Percentiles rank a stretch among this genome's conserved stretches.
phyloP scores from a whole-genome alignment of 1,140 invertebrate species.

The Lysiphlebus fabarum region DNA sequence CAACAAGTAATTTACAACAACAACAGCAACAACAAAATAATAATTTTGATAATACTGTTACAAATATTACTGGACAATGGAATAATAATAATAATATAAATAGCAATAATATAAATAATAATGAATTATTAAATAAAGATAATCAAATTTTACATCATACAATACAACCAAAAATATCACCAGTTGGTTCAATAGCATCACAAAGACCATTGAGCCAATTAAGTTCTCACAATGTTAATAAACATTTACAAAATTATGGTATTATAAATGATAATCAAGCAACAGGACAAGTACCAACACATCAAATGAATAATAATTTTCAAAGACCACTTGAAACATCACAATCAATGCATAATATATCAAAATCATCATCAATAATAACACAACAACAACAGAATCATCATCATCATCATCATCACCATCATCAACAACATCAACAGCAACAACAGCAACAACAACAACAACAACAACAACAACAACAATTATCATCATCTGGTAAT shows the following conservation, averaged over 20 bases:
- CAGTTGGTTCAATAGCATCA: constrained; percentile 58
- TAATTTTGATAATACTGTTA: constrained; percentile 24
- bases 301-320: too few species aligned
- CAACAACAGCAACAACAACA: constrained; percentile 18
- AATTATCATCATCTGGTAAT: too few species aligned
- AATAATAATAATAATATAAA: constrained; percentile 48
- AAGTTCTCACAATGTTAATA: constrained; percentile 50
- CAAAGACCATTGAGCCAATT: constrained; percentile 50
- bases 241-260: constrained; percentile 48
- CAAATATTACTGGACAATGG: constrained; percentile 34
- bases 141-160: constrained; percentile 36
- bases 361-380: constrained; percentile 32
- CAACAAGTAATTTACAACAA: constrained; percentile 41
- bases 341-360: constrained; percentile 53
- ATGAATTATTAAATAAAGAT: background rate
- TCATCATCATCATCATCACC: too few species aligned
- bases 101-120: too few species aligned
- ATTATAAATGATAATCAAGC: constrained; percentile 33
- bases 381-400: background rate
- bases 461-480: constrained; percentile 36
- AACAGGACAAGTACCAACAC: constrained; percentile 8
- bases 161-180: constrained; percentile 53
- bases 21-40: constrained; percentile 41
- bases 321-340: constrained; percentile 51
- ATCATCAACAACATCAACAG: too few species aligned